Evolutionary conservation across 2,113 vertebrate genomes (phyloP).

Genomic region (Pyrgilauda ruficollis): DNA sequence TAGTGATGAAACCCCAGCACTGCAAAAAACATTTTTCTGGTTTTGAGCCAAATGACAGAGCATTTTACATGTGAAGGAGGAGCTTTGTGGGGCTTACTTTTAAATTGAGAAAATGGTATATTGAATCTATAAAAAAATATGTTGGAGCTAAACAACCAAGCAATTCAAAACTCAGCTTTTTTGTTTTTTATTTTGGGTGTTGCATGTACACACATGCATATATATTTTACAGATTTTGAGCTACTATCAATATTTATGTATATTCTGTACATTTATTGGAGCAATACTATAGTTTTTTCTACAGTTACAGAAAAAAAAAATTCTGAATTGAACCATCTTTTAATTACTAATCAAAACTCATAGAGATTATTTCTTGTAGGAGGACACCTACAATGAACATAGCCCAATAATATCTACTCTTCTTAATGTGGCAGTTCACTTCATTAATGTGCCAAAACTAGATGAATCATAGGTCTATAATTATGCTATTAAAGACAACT

Average conservation of each 20-base stretch:
- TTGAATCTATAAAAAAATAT: not conserved
- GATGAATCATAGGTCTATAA: constrained; percentile 25
- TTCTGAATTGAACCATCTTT: not conserved
- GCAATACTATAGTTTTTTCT: not conserved
- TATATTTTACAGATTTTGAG: not conserved
- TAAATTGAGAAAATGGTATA: not conserved
- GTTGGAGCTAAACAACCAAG: not conserved
- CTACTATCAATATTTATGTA: not conserved
- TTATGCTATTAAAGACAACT: not conserved
- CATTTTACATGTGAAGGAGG: not conserved
- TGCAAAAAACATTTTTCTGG: not conserved
- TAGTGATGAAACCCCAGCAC: not conserved
- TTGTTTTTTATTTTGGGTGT: not conserved
- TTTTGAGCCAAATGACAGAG: not conserved
- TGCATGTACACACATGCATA: not conserved
- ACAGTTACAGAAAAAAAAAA: not conserved
- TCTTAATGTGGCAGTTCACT: not conserved
- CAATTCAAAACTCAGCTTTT: not conserved
- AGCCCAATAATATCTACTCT: not conserved
- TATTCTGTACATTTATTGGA: not conserved
- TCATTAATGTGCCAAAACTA: constrained; percentile 17
- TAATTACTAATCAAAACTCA: not conserved
- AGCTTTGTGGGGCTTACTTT: not conserved
- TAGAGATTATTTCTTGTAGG: not conserved
- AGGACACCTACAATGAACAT: not conserved